phyloP scores from a whole-genome alignment of 2,797 vertebrate species.

The Gallinago stenura region DNA sequence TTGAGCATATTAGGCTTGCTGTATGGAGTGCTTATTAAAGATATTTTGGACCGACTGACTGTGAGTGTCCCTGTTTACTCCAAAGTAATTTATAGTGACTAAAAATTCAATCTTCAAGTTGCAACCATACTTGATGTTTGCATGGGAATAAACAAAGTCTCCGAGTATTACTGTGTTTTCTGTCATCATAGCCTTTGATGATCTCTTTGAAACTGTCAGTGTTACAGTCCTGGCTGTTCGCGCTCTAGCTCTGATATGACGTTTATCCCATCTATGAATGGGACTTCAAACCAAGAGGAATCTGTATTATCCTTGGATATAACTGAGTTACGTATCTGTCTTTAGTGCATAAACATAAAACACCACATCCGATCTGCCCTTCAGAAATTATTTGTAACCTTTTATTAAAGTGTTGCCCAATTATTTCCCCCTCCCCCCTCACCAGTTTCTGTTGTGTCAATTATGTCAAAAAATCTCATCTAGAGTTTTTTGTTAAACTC shows the following conservation, averaged over 20 bases:
- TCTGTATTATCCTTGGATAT: not conserved
- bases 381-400: not conserved
- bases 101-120: not conserved
- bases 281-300: not conserved
- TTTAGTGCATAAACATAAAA: not conserved
- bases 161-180: not conserved
- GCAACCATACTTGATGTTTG: not conserved
- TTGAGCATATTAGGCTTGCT: not conserved
- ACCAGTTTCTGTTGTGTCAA: not conserved
- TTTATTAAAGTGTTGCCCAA: not conserved
- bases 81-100: not conserved
- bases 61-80: not conserved
- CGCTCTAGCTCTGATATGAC: not conserved
- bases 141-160: not conserved
- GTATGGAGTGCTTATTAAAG: not conserved
- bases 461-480: not conserved
- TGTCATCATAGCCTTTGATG: not conserved
- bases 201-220: not conserved
- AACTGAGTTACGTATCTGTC: not conserved
- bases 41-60: not conserved
- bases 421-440: not conserved
- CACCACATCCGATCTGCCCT: not conserved
- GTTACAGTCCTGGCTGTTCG: not conserved
- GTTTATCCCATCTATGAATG: not conserved
- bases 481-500: constrained; percentile 17